Evolutionary conservation across 2,888 invertebrate species (phyloP).

Genomic region (Euplexia lucipara): DNA sequence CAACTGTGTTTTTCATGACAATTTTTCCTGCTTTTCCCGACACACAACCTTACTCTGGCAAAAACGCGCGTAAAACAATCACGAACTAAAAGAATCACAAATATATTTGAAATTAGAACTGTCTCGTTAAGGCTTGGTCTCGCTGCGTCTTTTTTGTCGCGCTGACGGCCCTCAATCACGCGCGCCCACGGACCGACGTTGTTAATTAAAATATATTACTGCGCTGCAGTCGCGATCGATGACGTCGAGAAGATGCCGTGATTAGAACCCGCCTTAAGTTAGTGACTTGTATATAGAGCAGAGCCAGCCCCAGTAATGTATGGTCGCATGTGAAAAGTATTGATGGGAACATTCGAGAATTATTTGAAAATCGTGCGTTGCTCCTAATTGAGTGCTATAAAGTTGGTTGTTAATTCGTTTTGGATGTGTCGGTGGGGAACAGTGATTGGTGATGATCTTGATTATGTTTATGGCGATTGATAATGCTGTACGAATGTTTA

Average conservation of each 20-base stretch:
- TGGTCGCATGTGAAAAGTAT: slow-evolving; percentile 49
- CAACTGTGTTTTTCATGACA: neutral
- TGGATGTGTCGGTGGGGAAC: slow-evolving; percentile 35
- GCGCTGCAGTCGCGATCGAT: slow-evolving; percentile 67
- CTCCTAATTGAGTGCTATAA: slow-evolving; percentile 53
- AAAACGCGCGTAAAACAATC: slow-evolving; percentile 36
- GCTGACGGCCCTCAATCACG: slow-evolving; percentile 73
- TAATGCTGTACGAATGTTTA: slow-evolving; percentile 4
- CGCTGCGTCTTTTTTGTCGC: slow-evolving; percentile 70
- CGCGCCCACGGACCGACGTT: slow-evolving; percentile 71
- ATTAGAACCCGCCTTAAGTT: slow-evolving; percentile 67
- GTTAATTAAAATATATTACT: slow-evolving; percentile 82
- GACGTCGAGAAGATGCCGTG: slow-evolving; percentile 70
- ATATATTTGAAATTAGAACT: slow-evolving; percentile 62
- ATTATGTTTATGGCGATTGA: slow-evolving; percentile 30
- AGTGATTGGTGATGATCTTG: slow-evolving; percentile 46
- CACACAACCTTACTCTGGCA: neutral
- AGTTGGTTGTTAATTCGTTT: slow-evolving; percentile 35
- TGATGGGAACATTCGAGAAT: slow-evolving; percentile 54
- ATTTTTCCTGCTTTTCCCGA: neutral
- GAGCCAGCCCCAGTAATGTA: slow-evolving; percentile 47
- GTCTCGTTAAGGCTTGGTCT: slow-evolving; percentile 68
- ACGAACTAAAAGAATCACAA: slow-evolving; percentile 52
- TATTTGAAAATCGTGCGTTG: slow-evolving; percentile 56
- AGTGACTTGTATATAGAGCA: slow-evolving; percentile 56